These are phyloP conservation scores for Paralichthys olivaceus DNA, from an alignment of 2,113 vertebrate genomes.

Conservation along the genomic window DNA sequence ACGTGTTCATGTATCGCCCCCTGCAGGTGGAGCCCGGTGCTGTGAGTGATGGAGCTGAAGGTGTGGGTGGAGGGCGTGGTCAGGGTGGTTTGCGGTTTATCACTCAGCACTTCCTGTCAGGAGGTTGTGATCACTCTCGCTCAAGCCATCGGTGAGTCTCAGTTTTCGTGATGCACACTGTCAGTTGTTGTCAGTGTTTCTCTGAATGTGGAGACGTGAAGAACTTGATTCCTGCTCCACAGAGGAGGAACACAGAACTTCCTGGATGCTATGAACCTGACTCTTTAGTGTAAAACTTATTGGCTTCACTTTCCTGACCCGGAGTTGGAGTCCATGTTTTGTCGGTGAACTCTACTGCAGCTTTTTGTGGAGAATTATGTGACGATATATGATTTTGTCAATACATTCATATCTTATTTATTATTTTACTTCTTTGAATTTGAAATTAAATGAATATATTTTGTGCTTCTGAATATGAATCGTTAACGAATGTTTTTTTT, in stretches of 20 bases:
- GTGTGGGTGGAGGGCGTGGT: slow-evolving; percentile 94
- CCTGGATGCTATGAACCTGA: background rate
- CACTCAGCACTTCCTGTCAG: slow-evolving; percentile 90
- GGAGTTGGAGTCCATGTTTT: too few relatives aligned
- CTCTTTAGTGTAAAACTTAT: background rate
- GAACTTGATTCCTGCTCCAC: background rate
- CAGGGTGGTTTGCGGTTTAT: slow-evolving; percentile 92
- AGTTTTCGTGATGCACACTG: background rate
- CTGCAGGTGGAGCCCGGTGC: background rate
- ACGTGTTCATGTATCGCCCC: background rate
- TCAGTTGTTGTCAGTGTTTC: too few relatives aligned
- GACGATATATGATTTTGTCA: too few relatives aligned
- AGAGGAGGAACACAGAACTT: background rate
- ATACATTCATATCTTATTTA: too few relatives aligned
- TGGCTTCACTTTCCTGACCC: too few relatives aligned
- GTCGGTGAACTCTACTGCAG: too few relatives aligned
- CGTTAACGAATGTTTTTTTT: background rate
- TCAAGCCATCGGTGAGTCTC: slow-evolving; percentile 88
- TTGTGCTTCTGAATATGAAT: background rate
- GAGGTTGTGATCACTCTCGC: slow-evolving; percentile 95
- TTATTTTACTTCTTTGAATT: too few relatives aligned
- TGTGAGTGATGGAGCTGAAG: slow-evolving; percentile 90
- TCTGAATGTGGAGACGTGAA: too few relatives aligned
- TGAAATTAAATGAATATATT: too few relatives aligned
- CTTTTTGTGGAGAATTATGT: too few relatives aligned